Conservation (phyloP, 2,113 vertebrate genomes). For the Bucco capensis region DNA sequence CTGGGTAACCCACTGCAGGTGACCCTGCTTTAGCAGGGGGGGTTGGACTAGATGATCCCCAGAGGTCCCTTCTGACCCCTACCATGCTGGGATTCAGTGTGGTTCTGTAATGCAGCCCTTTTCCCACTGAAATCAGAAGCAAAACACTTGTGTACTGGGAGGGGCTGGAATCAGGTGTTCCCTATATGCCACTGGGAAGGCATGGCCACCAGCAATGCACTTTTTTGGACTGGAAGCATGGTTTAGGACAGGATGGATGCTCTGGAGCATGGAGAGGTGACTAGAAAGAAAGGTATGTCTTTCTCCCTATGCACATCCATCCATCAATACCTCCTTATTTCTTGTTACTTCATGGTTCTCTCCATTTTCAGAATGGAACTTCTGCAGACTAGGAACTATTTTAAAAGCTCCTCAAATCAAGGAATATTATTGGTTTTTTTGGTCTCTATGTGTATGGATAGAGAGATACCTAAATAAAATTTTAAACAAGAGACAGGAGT, state of each 20-base stretch:
- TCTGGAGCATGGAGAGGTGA: neutral
- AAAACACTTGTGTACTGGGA: neutral
- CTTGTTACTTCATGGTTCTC: neutral
- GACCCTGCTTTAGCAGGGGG: too few species aligned
- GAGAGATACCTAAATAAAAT: fast-evolving
- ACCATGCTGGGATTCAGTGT: too few species aligned
- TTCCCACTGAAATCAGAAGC: conserved; percentile 11
- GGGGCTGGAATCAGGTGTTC: neutral
- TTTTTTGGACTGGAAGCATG: neutral
- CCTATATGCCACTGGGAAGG: neutral
- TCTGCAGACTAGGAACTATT: neutral
- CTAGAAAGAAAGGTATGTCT: neutral
- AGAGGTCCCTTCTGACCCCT: too few species aligned
- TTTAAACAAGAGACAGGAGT: neutral
- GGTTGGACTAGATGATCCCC: too few species aligned
- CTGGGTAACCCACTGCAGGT: too few species aligned
- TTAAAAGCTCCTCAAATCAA: neutral
- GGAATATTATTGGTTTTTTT: neutral
- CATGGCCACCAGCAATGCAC: neutral
- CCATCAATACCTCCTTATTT: neutral
- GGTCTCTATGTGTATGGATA: fast-evolving
- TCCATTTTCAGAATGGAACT: neutral
- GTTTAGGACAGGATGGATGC: neutral
- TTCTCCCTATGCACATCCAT: neutral
- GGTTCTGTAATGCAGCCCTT: neutral